These are phyloP conservation scores for Menidia menidia DNA, from an alignment of 2,797 vertebrate species.

Conservation along the genomic window DNA sequence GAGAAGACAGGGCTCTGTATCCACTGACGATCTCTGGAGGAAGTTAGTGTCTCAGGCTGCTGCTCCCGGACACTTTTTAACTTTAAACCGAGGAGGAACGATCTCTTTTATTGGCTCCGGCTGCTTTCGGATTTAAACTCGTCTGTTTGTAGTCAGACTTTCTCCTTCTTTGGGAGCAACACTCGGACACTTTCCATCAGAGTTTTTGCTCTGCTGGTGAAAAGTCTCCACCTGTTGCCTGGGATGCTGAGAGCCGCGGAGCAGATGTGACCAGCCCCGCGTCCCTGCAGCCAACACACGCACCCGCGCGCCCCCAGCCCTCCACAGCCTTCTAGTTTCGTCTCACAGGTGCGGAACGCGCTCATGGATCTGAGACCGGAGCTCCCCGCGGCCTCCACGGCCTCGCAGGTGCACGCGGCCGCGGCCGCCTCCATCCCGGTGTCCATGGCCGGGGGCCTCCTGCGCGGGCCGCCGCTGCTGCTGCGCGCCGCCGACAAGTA, in stretches of 20 bases:
- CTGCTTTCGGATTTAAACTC: conserved; percentile 53
- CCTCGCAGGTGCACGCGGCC: conserved; percentile 83
- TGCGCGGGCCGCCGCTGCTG: conserved; percentile 91
- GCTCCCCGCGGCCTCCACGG: conserved; percentile 83
- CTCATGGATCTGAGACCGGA: conserved; percentile 93
- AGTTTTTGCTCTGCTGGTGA: conserved; percentile 6
- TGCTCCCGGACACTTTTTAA: conserved; percentile 60
- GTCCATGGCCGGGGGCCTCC: conserved; percentile 89
- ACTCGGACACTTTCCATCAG: conserved; percentile 20
- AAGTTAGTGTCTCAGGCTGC: conserved; percentile 87
- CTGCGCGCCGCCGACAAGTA: conserved; percentile 95
- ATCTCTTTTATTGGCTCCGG: conserved; percentile 36
- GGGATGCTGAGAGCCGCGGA: conserved; percentile 48
- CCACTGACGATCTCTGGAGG: conserved; percentile 86
- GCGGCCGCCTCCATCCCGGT: conserved; percentile 88
- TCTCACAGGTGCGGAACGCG: conserved; percentile 18
- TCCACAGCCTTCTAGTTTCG: conserved; percentile 9
- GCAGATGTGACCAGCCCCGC: conserved; percentile 50
- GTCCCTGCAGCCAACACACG: not conserved
- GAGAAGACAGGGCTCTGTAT: conserved; percentile 85
- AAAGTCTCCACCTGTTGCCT: conserved; percentile 56
- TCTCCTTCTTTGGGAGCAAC: not conserved
- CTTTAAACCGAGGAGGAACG: conserved; percentile 50
- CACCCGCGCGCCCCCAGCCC: not conserved
- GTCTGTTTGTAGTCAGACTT: conserved; percentile 15